phyloP scores from a whole-genome alignment of 2,888 invertebrate species.

The Eudasyphora cyanicolor region DNA sequence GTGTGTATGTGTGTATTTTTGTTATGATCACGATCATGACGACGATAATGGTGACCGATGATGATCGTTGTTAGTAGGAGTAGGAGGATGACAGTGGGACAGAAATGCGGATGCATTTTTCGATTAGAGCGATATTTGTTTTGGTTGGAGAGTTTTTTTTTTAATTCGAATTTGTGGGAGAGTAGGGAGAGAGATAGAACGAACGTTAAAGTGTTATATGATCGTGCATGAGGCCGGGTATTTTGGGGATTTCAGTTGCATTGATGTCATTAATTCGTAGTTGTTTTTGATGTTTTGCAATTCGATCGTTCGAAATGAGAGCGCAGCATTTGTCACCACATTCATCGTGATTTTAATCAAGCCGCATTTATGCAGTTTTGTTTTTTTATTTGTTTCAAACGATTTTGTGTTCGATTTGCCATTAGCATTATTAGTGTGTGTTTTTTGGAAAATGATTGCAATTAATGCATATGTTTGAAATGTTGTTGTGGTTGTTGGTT shows the following conservation, averaged over 20 bases:
- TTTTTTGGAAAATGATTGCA: background rate
- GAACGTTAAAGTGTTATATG: constrained; percentile 12
- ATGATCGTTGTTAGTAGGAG: constrained; percentile 39
- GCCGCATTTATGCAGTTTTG: constrained; percentile 30
- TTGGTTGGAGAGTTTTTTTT: constrained; percentile 53
- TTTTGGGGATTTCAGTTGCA: constrained; percentile 23
- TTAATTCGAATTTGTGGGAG: constrained; percentile 51
- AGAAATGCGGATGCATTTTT: constrained; percentile 37
- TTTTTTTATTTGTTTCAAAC: background rate
- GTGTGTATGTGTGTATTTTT: constrained; percentile 44
- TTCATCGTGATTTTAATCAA: constrained; percentile 26
- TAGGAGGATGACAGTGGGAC: constrained; percentile 50
- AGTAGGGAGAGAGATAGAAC: background rate
- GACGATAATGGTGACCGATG: constrained; percentile 14
- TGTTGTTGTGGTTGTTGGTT: constrained; percentile 54
- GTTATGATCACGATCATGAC: constrained; percentile 30
- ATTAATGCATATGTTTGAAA: constrained; percentile 23
- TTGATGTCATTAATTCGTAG: constrained; percentile 49
- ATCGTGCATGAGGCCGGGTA: constrained; percentile 41
- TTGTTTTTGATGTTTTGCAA: constrained; percentile 34
- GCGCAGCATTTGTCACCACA: constrained; percentile 15
- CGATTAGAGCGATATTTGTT: constrained; percentile 22
- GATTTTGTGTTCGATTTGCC: constrained; percentile 9
- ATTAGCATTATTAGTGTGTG: background rate
- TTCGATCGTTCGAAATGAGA: background rate